Conservation (phyloP, 2,113 vertebrate genomes). For the Leptobrachium ailaonicum region DNA sequence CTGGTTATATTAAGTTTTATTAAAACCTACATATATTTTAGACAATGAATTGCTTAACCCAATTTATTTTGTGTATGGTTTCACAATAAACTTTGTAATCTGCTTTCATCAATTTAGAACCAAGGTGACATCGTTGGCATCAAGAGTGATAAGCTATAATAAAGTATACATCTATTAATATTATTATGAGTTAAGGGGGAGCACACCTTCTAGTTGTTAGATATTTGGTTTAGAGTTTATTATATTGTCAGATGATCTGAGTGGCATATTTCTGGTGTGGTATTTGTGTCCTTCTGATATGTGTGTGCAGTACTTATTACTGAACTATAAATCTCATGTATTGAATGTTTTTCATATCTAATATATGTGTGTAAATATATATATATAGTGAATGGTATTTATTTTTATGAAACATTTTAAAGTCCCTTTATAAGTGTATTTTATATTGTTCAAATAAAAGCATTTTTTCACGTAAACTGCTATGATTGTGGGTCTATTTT, state of each 20-base stretch:
- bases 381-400: conserved; percentile 50
- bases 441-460: conserved; percentile 49
- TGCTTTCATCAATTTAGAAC: not conserved
- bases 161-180: not conserved
- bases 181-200: not conserved
- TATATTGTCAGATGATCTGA: conserved; percentile 8
- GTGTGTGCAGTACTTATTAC: conserved; percentile 44
- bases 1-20: too few relatives aligned
- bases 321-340: conserved; percentile 38
- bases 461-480: conserved; percentile 42
- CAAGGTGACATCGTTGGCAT: conserved; percentile 1
- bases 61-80: too few relatives aligned
- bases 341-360: conserved; percentile 48
- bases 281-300: conserved; percentile 39
- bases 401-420: conserved; percentile 50
- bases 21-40: too few relatives aligned
- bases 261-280: conserved; percentile 34
- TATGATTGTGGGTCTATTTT: too few relatives aligned
- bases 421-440: conserved; percentile 51
- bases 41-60: too few relatives aligned
- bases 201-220: not conserved
- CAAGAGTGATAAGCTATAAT: not conserved
- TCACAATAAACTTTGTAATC: too few relatives aligned
- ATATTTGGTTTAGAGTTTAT: not conserved
- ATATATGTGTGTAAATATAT: conserved; percentile 47